Evolutionary conservation across 2,113 vertebrate species (phyloP).

Genomic region (Caranx ignobilis): DNA sequence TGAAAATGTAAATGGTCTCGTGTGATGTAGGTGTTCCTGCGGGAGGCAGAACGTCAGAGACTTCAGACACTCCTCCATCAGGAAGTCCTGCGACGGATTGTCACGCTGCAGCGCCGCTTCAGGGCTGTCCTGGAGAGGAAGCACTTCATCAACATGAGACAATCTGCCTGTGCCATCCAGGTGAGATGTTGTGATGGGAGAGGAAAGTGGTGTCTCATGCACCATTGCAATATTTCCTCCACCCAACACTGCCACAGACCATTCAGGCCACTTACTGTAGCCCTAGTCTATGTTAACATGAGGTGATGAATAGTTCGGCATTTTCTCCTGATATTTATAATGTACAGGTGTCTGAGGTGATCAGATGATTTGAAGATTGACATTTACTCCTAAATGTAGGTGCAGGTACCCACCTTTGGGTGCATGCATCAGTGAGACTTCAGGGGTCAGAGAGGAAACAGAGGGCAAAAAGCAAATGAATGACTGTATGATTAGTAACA

Average conservation of each 20-base stretch:
- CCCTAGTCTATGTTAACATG: not conserved
- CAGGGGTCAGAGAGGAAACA: too few species aligned
- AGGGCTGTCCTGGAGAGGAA: conserved; percentile 89
- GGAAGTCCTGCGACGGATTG: conserved; percentile 92
- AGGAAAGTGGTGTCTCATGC: not conserved
- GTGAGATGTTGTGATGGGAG: conserved; percentile 71
- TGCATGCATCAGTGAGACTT: too few species aligned
- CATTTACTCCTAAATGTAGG: too few species aligned
- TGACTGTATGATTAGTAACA: not conserved
- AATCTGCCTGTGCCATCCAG: conserved; percentile 87
- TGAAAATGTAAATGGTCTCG: not conserved
- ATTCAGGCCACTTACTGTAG: conserved; percentile 12
- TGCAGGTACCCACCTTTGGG: too few species aligned
- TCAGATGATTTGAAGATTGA: not conserved
- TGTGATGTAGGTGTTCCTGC: conserved; percentile 90
- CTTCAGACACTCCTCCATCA: conserved; percentile 93
- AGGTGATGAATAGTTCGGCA: conserved; percentile 20
- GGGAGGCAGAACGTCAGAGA: conserved; percentile 91
- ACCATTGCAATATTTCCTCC: not conserved
- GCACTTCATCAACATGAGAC: conserved; percentile 88
- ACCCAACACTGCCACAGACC: not conserved
- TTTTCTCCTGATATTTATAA: conserved; percentile 1
- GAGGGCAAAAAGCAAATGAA: too few species aligned
- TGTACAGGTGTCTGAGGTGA: not conserved
- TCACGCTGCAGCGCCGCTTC: conserved; percentile 90